These are phyloP conservation scores for Caenorhabditis sp. DNA, from an alignment of 2,888 invertebrate genomes.

Conservation along the genomic window DNA sequence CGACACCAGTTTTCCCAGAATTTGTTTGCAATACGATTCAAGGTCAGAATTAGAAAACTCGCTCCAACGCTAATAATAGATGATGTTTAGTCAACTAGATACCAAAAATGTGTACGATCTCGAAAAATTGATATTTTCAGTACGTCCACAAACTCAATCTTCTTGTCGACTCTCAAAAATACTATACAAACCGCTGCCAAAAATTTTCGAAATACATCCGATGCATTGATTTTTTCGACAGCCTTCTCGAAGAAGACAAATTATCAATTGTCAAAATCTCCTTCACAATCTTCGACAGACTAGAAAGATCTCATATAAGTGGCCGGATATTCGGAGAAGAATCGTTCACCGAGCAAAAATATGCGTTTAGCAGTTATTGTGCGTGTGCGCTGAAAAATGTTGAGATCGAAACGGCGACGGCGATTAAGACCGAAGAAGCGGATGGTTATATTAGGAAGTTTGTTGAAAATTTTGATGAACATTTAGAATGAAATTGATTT, in stretches of 20 bases:
- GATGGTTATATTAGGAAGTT: slow-evolving; percentile 21
- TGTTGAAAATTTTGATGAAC: neutral
- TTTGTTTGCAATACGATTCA: too few species aligned
- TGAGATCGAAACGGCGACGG: slow-evolving; percentile 15
- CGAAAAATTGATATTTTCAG: slow-evolving; percentile 7
- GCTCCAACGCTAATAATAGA: too few species aligned
- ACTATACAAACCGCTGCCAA: slow-evolving; percentile 20
- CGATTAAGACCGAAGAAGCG: slow-evolving; percentile 16
- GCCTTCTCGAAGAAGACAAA: slow-evolving; percentile 24
- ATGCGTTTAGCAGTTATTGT: slow-evolving; percentile 21
- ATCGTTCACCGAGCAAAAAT: slow-evolving; percentile 22
- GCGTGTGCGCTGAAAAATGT: slow-evolving; percentile 14
- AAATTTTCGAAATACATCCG: slow-evolving; percentile 30
- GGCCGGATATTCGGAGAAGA: slow-evolving; percentile 18
- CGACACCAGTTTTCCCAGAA: too few species aligned
- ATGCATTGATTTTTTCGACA: slow-evolving; percentile 28
- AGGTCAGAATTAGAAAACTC: too few species aligned
- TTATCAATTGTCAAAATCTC: slow-evolving; percentile 24
- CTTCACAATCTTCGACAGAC: slow-evolving; percentile 19
- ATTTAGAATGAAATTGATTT: neutral
- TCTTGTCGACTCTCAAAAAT: slow-evolving; percentile 11
- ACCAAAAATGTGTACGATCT: neutral
- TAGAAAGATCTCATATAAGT: slow-evolving; percentile 33
- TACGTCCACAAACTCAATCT: slow-evolving; percentile 19
- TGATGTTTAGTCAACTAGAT: too few species aligned